phyloP scores from a whole-genome alignment of 2,888 invertebrate species.

The Sepioteuthis lessoniana region DNA sequence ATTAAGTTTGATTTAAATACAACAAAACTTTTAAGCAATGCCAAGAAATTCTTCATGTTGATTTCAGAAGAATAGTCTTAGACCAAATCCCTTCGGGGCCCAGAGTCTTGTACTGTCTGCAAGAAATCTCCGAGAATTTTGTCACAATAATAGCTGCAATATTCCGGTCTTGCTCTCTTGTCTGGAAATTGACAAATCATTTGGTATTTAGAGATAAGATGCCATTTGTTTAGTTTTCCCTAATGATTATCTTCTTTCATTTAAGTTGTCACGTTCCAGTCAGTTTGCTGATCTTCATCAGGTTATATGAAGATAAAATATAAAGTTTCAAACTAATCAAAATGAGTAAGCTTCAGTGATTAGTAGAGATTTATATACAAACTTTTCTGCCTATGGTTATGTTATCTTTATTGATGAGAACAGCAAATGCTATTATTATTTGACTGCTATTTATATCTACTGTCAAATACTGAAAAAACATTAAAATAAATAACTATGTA shows the following conservation, averaged over 20 bases:
- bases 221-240: background rate
- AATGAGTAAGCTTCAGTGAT: too few relatives aligned
- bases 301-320: background rate
- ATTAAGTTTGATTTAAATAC: background rate
- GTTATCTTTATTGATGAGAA: too few relatives aligned
- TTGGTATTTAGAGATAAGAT: background rate
- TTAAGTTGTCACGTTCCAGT: background rate
- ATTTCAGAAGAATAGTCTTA: background rate
- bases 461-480: too few relatives aligned
- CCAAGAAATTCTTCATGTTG: background rate
- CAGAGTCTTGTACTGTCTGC: background rate
- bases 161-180: slow-evolving; percentile 4
- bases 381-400: too few relatives aligned
- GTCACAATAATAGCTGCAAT: background rate
- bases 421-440: too few relatives aligned
- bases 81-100: background rate
- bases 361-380: too few relatives aligned
- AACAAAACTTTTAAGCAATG: background rate
- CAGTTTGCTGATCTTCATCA: background rate
- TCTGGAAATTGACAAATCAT: background rate
- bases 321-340: too few relatives aligned
- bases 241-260: background rate
- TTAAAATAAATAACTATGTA: too few relatives aligned
- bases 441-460: too few relatives aligned
- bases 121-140: background rate